phyloP scores from a whole-genome alignment of 2,888 invertebrate species.

The Minunthozetes semirufus region DNA sequence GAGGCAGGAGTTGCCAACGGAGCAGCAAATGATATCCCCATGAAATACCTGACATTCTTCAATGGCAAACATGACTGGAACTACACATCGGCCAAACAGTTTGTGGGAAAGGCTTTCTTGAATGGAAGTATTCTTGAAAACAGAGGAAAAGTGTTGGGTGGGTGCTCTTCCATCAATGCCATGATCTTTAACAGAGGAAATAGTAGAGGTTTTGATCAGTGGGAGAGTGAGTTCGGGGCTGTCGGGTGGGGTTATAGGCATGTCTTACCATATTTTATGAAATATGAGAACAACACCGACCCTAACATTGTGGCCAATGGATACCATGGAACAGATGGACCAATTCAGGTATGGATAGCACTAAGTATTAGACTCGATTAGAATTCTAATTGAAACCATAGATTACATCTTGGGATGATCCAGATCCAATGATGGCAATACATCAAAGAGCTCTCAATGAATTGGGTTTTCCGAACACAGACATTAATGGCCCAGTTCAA shows the following conservation, averaged over 20 bases:
- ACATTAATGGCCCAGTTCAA: background rate
- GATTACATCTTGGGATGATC: background rate
- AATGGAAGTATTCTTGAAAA: background rate
- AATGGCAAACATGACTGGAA: background rate
- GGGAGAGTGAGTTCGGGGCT: constrained; percentile 56
- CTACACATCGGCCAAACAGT: background rate
- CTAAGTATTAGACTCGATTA: no score
- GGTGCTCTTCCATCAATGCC: background rate
- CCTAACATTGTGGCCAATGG: constrained; percentile 40
- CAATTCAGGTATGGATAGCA: background rate
- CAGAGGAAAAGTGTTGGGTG: background rate
- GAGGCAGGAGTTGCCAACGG: constrained; percentile 42
- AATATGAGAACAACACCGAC: constrained; percentile 49
- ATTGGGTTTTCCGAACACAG: background rate
- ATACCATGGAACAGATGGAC: constrained; percentile 36
- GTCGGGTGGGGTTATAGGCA: constrained; percentile 79
- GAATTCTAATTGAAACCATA: background rate
- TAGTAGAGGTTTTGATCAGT: background rate
- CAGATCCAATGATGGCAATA: background rate
- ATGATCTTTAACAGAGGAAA: background rate
- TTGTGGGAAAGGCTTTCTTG: background rate
- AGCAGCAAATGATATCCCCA: background rate
- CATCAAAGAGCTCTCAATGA: background rate
- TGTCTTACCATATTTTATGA: constrained; percentile 70
- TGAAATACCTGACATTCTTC: background rate